Conservation (phyloP, 1,140 invertebrate genomes). For the roundworm (Caenorhabditis elegans) region DNA sequence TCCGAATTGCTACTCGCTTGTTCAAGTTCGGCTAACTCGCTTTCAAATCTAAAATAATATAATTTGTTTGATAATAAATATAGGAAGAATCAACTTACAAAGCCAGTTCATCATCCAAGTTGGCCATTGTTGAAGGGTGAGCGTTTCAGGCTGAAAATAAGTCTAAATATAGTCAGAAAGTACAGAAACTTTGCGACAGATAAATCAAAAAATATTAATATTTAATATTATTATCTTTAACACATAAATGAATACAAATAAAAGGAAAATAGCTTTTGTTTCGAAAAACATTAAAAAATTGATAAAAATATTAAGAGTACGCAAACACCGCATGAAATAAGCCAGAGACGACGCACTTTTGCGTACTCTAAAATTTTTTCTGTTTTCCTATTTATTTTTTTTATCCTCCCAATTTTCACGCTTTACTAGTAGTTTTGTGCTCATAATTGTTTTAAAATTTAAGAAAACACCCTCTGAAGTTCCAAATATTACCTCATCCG, state of each 20-base stretch:
- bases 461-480: no score
- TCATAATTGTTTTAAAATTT: no score
- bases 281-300: not conserved
- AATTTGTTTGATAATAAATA: conserved; percentile 37
- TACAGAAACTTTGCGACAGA: not conserved
- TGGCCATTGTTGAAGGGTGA: conserved; percentile 37
- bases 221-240: no score
- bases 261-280: no score
- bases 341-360: not conserved
- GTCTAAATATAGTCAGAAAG: no score
- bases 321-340: not conserved
- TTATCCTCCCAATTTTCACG: not conserved
- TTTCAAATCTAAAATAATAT: conserved; percentile 43
- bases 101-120: conserved; percentile 54
- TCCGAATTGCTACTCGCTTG: conserved; percentile 14
- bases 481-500: no score
- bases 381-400: not conserved
- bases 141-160: no score
- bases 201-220: not conserved
- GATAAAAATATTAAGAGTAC: not conserved
- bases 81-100: conserved; percentile 49
- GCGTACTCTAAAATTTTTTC: not conserved
- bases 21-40: conserved; percentile 44
- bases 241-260: no score
- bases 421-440: no score